phyloP scores from a whole-genome alignment of 2,888 invertebrate genomes.

The Ochropleura leucogaster region DNA sequence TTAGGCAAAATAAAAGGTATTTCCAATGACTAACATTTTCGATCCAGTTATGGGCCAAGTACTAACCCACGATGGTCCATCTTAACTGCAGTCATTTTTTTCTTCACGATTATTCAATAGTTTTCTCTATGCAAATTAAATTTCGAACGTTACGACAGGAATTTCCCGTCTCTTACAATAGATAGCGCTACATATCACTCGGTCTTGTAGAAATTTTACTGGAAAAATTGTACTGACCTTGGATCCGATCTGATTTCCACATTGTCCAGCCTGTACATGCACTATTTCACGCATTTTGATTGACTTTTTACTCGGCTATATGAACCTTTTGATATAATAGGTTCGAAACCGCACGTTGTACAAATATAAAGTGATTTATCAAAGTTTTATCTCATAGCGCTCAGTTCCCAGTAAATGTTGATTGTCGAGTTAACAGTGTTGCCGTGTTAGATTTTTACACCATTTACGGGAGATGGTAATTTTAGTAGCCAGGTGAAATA shows the following conservation, averaged over 20 bases:
- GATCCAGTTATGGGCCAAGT: constrained; percentile 1
- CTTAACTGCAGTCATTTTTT: constrained; percentile 9
- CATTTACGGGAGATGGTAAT: constrained; percentile 28
- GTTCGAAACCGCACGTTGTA: constrained; percentile 54
- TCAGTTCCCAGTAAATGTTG: constrained; percentile 57
- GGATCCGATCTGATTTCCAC: constrained; percentile 98
- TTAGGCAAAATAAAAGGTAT: neutral
- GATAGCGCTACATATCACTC: neutral
- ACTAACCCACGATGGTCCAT: constrained; percentile 29
- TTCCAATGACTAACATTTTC: constrained; percentile 3
- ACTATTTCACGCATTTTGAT: constrained; percentile 97
- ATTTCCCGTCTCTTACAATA: constrained; percentile 18
- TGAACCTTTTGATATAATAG: constrained; percentile 34
- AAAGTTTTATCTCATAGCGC: constrained; percentile 56
- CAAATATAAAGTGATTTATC: constrained; percentile 52
- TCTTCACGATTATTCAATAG: neutral
- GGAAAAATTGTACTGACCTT: constrained; percentile 91
- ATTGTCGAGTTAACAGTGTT: constrained; percentile 54
- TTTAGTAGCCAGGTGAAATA: constrained; percentile 50
- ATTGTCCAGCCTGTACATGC: constrained; percentile 97
- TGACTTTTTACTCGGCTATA: constrained; percentile 30
- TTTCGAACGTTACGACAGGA: constrained; percentile 5
- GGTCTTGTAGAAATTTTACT: constrained; percentile 17
- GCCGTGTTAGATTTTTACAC: constrained; percentile 33
- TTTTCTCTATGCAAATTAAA: constrained; percentile 32